Conservation (phyloP, 2,797 vertebrate species). For the Acipenser ruthenus region DNA sequence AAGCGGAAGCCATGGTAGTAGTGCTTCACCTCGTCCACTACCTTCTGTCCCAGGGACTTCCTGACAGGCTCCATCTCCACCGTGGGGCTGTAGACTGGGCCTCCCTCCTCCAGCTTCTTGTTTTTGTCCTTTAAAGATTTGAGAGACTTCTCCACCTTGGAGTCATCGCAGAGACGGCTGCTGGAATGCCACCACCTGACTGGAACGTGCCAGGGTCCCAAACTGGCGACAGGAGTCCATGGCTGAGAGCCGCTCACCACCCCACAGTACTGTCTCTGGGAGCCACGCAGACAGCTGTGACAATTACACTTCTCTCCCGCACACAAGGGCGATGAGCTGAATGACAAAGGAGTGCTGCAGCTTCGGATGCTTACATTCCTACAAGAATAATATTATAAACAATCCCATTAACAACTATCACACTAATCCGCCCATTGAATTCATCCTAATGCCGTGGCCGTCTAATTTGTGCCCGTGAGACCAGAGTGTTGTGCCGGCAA, state of each 20-base stretch:
- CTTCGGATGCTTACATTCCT: conserved; percentile 40
- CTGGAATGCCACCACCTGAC: conserved; percentile 77
- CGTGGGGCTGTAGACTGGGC: conserved; percentile 84
- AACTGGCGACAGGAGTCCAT: conserved; percentile 16
- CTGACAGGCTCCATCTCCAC: conserved; percentile 52
- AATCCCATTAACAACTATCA: too few relatives aligned
- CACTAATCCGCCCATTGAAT: too few relatives aligned
- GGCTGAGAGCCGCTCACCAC: conserved; percentile 12
- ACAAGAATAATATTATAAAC: conserved; percentile 2
- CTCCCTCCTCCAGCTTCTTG: conserved; percentile 93
- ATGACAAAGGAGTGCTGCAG: conserved; percentile 36
- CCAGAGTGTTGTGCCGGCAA: too few relatives aligned
- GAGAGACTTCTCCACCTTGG: conserved; percentile 88
- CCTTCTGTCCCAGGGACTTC: conserved; percentile 64
- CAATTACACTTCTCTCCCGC: conserved; percentile 26
- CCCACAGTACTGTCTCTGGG: conserved; percentile 39
- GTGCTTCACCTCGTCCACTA: conserved; percentile 84
- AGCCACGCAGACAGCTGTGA: conserved; percentile 19
- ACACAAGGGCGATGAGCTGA: conserved; percentile 33
- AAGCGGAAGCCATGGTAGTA: conserved; percentile 95
- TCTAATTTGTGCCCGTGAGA: too few relatives aligned
- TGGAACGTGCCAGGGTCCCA: conserved; percentile 25
- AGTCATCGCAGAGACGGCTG: conserved; percentile 67
- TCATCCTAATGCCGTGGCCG: too few relatives aligned
- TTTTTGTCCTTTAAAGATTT: conserved; percentile 89